These are phyloP conservation scores for Pseudomugil gertrudae DNA, from an alignment of 2,797 vertebrate genomes.

Conservation along the genomic window DNA sequence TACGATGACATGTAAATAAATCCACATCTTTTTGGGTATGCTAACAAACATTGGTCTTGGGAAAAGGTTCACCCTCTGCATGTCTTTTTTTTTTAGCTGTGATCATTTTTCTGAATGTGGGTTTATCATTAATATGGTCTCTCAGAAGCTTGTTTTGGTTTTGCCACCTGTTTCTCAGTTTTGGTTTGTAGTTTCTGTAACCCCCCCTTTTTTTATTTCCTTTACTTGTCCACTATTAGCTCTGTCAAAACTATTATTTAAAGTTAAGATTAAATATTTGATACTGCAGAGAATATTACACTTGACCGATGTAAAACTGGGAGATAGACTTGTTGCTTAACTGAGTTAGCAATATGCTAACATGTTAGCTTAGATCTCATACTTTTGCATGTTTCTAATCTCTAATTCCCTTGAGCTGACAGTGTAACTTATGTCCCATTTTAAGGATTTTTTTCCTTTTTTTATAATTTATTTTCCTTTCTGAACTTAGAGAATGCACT, in stretches of 20 bases:
- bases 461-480: background rate
- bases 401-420: no score
- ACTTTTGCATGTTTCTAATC: no score
- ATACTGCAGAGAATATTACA: background rate
- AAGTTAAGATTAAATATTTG: background rate
- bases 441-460: background rate
- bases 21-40: background rate
- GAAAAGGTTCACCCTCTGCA: background rate
- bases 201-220: background rate
- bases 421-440: conserved; percentile 5
- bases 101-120: background rate
- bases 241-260: background rate
- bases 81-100: background rate
- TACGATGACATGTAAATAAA: background rate
- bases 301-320: background rate
- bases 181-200: background rate
- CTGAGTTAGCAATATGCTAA: background rate
- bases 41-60: background rate
- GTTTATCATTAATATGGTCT: background rate
- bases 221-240: background rate
- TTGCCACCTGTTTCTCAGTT: background rate
- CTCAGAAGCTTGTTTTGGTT: background rate
- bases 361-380: background rate
- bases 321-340: background rate
- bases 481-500: background rate